Evolutionary conservation across 2,888 invertebrate species (phyloP), one percentile per base, ranked within the genome.

Genomic region (Pediacus dermestoides): DNA sequence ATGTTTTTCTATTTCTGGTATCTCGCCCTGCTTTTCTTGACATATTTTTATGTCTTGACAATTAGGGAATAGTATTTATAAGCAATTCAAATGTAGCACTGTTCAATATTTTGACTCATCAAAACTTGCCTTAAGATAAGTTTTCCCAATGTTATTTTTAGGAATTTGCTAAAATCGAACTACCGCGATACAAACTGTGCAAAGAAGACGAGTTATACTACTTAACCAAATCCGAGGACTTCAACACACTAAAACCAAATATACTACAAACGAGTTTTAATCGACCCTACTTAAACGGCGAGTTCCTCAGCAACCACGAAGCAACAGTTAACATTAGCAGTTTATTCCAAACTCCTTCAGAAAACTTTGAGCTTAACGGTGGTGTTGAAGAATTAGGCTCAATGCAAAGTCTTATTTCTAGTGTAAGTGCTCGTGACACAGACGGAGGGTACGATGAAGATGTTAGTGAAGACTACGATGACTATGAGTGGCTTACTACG

Each of bases 121-220:
- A n/a, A n/a, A n/a, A n/a, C n/a, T n/a, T n/a, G n/a, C n/a, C n/a
- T n/a, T n/a, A n/a, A n/a, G n/a, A n/a, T n/a, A n/a, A n/a, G n/a
- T n/a, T n/a, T n/a, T n/a, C n/a, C n/a, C n/a, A n/a, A n/a, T n/a
- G n/a, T n/a, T 47, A 33, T 50, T 58, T 61, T 8, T 50, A 75
- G 68, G 78, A 80, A 55, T 76, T 83, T 53, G 70, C 73, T 33
- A 72, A 73, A 48, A 69, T 82, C 48, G 65, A 68, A 28, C 66
- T 81, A 26, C 74, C 76, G 40, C 72, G 74, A 11, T 82, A 80
- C 57, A 73, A 72, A 44, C 66, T 84, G 23, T 70, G 70, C 14
- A 73, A 77, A 58, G 73, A 76, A 46, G 75, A 72, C 1, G 73
- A 72, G 28, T 74, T 74, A 44, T 83, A 81, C 64, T 83, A 80